Conservation (phyloP, 2,888 invertebrate genomes). For the Oscheius sp. region DNA sequence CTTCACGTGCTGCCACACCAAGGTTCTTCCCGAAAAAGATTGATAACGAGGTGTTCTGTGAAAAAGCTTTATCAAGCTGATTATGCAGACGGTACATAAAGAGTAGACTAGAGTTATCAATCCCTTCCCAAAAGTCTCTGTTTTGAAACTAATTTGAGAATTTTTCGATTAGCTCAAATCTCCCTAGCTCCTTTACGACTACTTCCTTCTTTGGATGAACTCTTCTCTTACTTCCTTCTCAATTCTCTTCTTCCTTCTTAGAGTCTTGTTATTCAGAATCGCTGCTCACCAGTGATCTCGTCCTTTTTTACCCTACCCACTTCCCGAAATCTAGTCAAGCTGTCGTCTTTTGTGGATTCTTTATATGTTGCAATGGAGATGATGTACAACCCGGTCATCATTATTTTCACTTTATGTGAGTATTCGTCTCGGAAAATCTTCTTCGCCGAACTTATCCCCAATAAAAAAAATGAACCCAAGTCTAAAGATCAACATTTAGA, state of each 20-base stretch:
- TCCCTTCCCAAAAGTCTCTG: too few relatives aligned
- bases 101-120: too few relatives aligned
- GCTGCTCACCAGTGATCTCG: neutral
- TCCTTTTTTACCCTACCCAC: neutral
- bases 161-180: neutral
- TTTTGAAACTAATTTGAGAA: neutral
- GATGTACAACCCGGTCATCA: conserved; percentile 30
- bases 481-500: too few relatives aligned
- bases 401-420: conserved; percentile 32
- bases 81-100: too few relatives aligned
- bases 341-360: conserved; percentile 28
- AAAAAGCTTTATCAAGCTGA: too few relatives aligned
- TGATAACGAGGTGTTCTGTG: neutral
- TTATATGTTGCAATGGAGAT: conserved; percentile 24
- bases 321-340: conserved; percentile 6
- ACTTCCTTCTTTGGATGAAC: neutral
- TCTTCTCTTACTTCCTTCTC: neutral
- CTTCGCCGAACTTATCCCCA: too few relatives aligned
- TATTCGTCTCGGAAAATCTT: neutral
- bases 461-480: too few relatives aligned
- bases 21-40: neutral
- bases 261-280: neutral
- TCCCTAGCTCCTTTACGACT: neutral
- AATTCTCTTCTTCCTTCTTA: neutral
- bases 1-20: neutral